A percentile compares a stretch with the other conserved stretches of the same genome.
phyloP scores from a whole-genome alignment of 2,888 invertebrate genomes.

The Scelioninae gen. 2 region DNA sequence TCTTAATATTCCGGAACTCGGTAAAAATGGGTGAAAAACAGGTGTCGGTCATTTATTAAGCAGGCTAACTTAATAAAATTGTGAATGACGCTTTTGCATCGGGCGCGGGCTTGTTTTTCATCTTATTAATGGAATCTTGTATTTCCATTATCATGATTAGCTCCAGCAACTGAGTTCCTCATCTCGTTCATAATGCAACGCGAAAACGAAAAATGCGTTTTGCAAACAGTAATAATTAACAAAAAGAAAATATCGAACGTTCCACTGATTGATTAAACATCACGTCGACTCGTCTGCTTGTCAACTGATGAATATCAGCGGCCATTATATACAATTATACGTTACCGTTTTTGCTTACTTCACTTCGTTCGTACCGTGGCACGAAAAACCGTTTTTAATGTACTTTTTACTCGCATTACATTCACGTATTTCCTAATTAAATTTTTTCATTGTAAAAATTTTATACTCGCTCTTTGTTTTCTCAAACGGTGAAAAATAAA shows the following conservation, averaged over 20 bases:
- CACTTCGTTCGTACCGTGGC: too few relatives aligned
- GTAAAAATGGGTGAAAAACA: too few relatives aligned
- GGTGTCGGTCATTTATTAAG: slow-evolving; percentile 24
- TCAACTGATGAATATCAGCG: too few relatives aligned
- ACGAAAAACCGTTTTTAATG: slow-evolving; percentile 4
- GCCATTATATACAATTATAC: too few relatives aligned
- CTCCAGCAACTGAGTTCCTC: background rate
- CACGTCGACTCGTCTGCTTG: slow-evolving; percentile 11
- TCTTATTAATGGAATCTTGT: slow-evolving; percentile 47
- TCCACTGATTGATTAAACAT: slow-evolving; percentile 8
- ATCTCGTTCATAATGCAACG: slow-evolving; percentile 17
- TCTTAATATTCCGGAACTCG: too few relatives aligned
- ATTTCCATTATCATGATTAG: slow-evolving; percentile 41
- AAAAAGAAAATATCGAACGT: slow-evolving; percentile 2
- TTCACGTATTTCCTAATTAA: too few relatives aligned
- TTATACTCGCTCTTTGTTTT: too few relatives aligned
- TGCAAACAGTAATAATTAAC: slow-evolving; percentile 9
- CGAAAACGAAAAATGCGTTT: slow-evolving; percentile 3
- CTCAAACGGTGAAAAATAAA: too few relatives aligned
- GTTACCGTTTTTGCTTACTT: too few relatives aligned
- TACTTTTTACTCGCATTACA: too few relatives aligned
- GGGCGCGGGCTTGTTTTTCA: slow-evolving; percentile 26
- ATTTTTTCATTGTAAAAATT: too few relatives aligned
- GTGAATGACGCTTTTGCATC: slow-evolving; percentile 30
- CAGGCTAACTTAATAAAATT: slow-evolving; percentile 33